Percentiles rank a stretch among this genome's conserved stretches.
phyloP scores from a whole-genome alignment of 2,797 vertebrate genomes.

The Amazona ochrocephala region DNA sequence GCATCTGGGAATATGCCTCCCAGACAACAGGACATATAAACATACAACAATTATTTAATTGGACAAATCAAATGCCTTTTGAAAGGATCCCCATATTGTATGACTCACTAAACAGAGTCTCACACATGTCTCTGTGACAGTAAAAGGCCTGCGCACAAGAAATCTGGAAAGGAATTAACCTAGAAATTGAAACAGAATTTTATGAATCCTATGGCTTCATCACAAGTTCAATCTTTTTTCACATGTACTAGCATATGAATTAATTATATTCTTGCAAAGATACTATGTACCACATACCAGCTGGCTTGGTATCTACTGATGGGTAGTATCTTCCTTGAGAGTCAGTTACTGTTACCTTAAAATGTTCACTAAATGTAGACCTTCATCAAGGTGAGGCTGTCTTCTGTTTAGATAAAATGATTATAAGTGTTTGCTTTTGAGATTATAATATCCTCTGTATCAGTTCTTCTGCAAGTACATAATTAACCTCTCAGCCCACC shows the following conservation, averaged over 20 bases:
- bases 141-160: neutral
- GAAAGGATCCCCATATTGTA: neutral
- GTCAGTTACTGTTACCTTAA: slow-evolving; percentile 17
- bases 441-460: slow-evolving; percentile 78
- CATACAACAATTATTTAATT: neutral
- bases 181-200: neutral
- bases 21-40: neutral
- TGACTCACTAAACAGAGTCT: neutral
- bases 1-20: neutral
- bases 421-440: slow-evolving; percentile 79
- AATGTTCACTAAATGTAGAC: slow-evolving; percentile 65
- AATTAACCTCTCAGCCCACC: slow-evolving; percentile 83
- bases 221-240: neutral
- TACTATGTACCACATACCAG: neutral
- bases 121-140: neutral
- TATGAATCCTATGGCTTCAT: neutral
- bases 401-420: slow-evolving; percentile 78
- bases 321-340: neutral
- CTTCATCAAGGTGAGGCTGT: slow-evolving; percentile 75
- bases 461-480: slow-evolving; percentile 76
- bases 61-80: neutral
- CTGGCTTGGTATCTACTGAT: neutral
- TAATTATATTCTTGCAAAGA: neutral
- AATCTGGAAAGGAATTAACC: neutral
- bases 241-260: neutral